A percentile compares a stretch with the other conserved stretches of the same genome.
These are phyloP conservation scores for Pangasius macronema DNA, from an alignment of 2,797 vertebrate species.

Conservation along the genomic window DNA sequence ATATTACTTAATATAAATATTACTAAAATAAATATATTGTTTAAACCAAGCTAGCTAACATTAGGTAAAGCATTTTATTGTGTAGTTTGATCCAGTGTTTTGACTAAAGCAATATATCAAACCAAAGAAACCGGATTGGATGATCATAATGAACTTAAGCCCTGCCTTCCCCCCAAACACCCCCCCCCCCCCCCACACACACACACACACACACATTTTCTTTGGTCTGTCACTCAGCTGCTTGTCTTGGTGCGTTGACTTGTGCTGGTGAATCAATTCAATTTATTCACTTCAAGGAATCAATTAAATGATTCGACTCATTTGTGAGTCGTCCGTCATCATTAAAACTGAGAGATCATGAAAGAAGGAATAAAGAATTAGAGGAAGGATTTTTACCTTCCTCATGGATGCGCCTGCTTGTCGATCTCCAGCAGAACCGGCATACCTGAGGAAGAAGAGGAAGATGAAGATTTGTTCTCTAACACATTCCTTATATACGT, in stretches of 20 bases:
- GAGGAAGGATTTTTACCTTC: constrained; percentile 68
- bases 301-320: neutral
- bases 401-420: constrained; percentile 79
- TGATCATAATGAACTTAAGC: neutral
- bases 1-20: too few species aligned
- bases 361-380: neutral
- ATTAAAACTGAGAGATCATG: neutral
- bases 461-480: neutral
- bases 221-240: neutral
- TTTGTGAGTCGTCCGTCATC: neutral
- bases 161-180: too few species aligned
- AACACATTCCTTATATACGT: neutral
- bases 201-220: too few species aligned
- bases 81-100: neutral
- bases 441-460: constrained; percentile 70
- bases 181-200: too few species aligned
- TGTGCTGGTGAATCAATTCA: neutral
- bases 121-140: neutral
- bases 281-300: neutral
- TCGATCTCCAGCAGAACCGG: constrained; percentile 74
- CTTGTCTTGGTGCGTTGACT: neutral
- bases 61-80: too few species aligned
- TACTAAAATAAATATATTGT: too few species aligned
- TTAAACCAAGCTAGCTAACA: neutral
- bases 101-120: neutral